Evolutionary conservation across 1,140 invertebrate species (phyloP).

Genomic region (Thalassaphorura encarpata): DNA sequence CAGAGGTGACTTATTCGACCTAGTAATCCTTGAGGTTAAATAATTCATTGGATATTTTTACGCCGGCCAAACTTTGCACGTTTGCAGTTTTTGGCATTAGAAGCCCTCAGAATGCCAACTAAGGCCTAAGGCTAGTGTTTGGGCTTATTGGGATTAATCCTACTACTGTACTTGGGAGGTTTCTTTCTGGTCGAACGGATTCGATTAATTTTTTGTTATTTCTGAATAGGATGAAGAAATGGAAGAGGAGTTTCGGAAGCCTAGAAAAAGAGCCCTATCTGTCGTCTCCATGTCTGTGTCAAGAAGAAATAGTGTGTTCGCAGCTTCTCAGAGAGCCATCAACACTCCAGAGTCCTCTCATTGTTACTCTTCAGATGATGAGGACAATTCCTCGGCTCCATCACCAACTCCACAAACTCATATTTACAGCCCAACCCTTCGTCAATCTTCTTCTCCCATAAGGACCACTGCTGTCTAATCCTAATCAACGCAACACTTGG

Average conservation of each 20-base stretch:
- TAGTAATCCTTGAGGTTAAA: no score
- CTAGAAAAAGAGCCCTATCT: conserved; percentile 35
- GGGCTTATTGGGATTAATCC: no score
- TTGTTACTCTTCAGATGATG: conserved; percentile 23
- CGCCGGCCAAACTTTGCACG: no score
- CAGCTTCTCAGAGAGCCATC: background rate
- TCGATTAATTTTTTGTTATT: no score
- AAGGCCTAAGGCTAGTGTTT: no score
- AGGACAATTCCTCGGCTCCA: background rate
- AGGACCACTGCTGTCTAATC: conserved; percentile 29
- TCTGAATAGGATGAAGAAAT: conserved; percentile 33
- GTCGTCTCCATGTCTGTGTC: conserved; percentile 16
- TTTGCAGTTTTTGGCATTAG: no score
- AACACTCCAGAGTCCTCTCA: conserved; percentile 20
- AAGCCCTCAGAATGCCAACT: no score
- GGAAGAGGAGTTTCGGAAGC: conserved; percentile 33
- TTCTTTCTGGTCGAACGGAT: no score
- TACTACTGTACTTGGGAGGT: no score
- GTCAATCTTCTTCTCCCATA: conserved; percentile 21
- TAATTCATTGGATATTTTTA: no score
- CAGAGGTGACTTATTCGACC: no score
- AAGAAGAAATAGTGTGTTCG: conserved; percentile 24
- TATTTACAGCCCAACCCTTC: background rate
- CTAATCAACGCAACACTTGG: no score
- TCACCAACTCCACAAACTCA: background rate